phyloP scores from a whole-genome alignment of 2,888 invertebrate genomes.

The Lithophane ornitopus region DNA sequence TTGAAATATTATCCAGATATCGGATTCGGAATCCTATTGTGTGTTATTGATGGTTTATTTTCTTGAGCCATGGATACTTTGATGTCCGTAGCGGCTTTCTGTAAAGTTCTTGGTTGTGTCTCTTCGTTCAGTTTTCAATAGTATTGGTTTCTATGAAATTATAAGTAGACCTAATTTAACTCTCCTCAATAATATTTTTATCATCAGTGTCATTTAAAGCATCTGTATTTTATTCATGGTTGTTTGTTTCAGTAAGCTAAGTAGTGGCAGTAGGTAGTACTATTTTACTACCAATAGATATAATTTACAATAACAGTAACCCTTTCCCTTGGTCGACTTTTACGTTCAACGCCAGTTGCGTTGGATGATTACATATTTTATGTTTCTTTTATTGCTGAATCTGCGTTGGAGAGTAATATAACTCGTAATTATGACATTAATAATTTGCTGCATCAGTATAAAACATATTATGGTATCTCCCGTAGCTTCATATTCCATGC shows the following conservation, averaged over 20 bases:
- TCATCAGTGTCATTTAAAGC: neutral
- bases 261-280: neutral
- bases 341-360: conserved; percentile 10
- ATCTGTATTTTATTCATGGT: neutral
- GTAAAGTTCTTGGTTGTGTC: neutral
- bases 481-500: conserved; percentile 23
- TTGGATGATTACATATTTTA: conserved; percentile 24
- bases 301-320: conserved; percentile 33
- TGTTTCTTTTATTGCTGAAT: conserved; percentile 38
- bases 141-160: neutral
- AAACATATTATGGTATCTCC: neutral
- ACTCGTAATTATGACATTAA: conserved; percentile 22
- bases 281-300: conserved; percentile 4
- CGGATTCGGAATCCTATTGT: conserved; percentile 37
- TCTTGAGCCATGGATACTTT: conserved; percentile 16
- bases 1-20: conserved; percentile 55
- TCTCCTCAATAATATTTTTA: neutral
- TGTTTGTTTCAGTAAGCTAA: neutral
- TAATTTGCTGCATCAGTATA: conserved; percentile 1
- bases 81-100: neutral
- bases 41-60: conserved; percentile 11
- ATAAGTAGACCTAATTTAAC: neutral
- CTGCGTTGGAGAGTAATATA: neutral
- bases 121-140: neutral
- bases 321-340: conserved; percentile 38